phyloP scores from a whole-genome alignment of 2,797 vertebrate genomes.

The Malurus leucopterus region DNA sequence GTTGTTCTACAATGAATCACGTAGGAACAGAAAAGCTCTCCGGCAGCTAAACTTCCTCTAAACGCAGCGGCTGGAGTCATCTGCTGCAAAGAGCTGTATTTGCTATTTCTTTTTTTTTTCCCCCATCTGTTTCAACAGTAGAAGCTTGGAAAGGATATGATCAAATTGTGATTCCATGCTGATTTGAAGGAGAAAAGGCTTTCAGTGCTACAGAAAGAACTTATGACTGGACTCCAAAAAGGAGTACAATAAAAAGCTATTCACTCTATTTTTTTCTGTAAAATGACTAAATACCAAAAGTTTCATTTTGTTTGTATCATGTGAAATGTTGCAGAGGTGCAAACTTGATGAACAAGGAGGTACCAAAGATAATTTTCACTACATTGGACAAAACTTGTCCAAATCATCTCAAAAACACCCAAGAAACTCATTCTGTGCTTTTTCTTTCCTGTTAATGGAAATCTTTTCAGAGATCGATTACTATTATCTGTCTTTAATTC shows the following conservation, averaged over 20 bases:
- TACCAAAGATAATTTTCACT: not conserved
- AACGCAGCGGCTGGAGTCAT: not conserved
- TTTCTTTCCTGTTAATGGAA: not conserved
- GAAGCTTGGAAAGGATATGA: slow-evolving; percentile 19
- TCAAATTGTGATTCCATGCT: not conserved
- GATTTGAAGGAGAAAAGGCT: not conserved
- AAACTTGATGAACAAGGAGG: not conserved
- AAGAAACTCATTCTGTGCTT: not conserved
- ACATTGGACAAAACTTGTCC: not conserved
- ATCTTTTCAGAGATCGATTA: not conserved
- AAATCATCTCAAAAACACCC: not conserved
- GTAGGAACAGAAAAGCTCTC: not conserved
- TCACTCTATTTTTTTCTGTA: not conserved
- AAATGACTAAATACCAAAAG: not conserved
- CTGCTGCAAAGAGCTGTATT: not conserved
- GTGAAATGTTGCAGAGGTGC: not conserved
- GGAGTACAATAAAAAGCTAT: not conserved
- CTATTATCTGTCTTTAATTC: not conserved
- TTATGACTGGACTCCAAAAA: not conserved
- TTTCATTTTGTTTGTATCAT: not conserved
- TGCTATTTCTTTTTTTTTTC: not conserved
- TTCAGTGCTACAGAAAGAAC: not conserved
- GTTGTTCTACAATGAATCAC: not conserved
- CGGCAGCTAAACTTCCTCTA: not conserved
- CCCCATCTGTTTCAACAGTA: not conserved